Evolutionary conservation across 2,888 invertebrate species (phyloP).

Genomic region (Aphodius granarius): DNA sequence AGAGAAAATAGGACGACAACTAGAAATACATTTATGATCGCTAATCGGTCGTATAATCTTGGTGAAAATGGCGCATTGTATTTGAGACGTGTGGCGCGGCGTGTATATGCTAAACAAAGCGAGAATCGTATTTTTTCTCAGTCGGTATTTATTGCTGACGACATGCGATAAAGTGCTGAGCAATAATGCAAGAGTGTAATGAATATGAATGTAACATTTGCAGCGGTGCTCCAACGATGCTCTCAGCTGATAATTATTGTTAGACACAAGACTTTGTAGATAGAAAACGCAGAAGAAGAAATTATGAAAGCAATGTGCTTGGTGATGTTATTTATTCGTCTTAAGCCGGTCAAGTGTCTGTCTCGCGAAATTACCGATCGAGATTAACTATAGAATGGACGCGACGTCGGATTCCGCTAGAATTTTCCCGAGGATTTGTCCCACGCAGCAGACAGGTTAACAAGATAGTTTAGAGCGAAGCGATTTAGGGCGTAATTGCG

Average conservation of each 20-base stretch:
- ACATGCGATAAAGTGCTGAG: background rate
- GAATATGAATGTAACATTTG: constrained; percentile 14
- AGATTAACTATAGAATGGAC: background rate
- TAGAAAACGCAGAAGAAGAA: no score
- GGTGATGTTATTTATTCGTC: background rate
- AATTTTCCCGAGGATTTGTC: background rate
- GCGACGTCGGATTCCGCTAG: background rate
- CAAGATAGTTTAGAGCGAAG: background rate
- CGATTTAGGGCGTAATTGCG: background rate
- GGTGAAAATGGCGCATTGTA: constrained; percentile 1
- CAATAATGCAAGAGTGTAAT: constrained; percentile 13
- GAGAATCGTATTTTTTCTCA: background rate
- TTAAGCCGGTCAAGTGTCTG: background rate
- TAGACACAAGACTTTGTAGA: background rate
- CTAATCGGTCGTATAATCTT: constrained; percentile 8
- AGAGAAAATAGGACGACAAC: constrained; percentile 5
- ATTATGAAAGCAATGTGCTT: no score
- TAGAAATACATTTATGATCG: constrained; percentile 14
- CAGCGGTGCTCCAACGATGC: background rate
- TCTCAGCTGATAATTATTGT: background rate
- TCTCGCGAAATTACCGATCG: background rate
- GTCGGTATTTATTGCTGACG: background rate
- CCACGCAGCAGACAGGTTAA: background rate
- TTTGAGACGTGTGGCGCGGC: background rate
- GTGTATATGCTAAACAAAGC: background rate